Base-by-base conservation (phyloP, 2,113 vertebrate genomes). In the Pardalotus punctatus region DNA sequence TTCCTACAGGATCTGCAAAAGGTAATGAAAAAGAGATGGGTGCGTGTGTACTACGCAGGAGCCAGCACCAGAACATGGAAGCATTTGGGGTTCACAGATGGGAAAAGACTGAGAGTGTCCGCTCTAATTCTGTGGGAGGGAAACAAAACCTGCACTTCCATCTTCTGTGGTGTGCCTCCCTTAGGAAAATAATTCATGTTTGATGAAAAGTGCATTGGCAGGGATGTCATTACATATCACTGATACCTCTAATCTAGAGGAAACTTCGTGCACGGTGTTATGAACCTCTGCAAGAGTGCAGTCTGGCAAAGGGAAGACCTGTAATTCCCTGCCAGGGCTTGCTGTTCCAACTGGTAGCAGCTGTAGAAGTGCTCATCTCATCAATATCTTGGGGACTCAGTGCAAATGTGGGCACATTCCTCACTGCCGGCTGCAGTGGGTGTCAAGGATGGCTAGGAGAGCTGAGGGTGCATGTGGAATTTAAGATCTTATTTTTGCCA, bases 171-270 rank as follows among this genome's bases (percentile, higher is more conserved):
- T 47, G 29, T 78, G 80, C 53, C 60, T 94, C 51, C 0, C 3
- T 61, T 78, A 53, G 62, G 82, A 86, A 58, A 88, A 36, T 57
- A 92, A 86, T 62, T 90, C 71, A 10, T 25, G 35, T 88, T 70
- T 66, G 71, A 35, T 83, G 72, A 83, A 71, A 76, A 80, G 54
- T 35, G 36, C 79, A 33, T 64, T 83, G 58, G 27, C 93, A 96
- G 62, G 54, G 36, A 54, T 87, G 88, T 97, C 87, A 66, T 95
- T 90, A 67, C 57, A 0, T 57, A 33, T 48, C n/a, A 22, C 69
- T 3, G 40, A 48, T 95, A 51, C 25, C 57, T 87, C 70, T 93
- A 79, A 96, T 93, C 57, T n/a, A 61, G 74, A 43, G 1, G 4
- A 87, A 80, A 57, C 45, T 67, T 78, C 0, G 0, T 9, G 4